phyloP scores from a whole-genome alignment of 2,113 vertebrate genomes.

The Hydropotes inermis region DNA sequence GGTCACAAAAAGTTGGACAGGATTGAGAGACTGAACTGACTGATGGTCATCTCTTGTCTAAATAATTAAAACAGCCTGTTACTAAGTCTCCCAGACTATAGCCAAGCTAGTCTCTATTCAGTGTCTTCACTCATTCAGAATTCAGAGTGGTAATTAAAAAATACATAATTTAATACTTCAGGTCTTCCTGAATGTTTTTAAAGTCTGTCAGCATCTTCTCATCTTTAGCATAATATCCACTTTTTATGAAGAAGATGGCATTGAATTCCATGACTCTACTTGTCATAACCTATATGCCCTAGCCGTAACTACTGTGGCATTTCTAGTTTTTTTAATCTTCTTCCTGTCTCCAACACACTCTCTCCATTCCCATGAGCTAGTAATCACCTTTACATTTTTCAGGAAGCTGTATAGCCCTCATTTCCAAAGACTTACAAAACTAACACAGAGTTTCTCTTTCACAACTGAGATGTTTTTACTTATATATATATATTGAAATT shows the following conservation, averaged over 20 bases:
- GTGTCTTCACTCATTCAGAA: neutral
- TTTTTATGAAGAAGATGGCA: neutral
- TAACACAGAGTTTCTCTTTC: neutral
- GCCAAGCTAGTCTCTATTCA: neutral
- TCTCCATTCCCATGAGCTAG: neutral
- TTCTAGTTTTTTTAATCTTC: neutral
- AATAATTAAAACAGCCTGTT: neutral
- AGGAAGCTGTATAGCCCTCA: neutral
- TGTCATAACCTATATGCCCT: neutral
- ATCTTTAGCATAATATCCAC: neutral
- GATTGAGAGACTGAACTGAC: neutral
- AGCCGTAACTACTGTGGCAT: neutral
- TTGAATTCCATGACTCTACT: neutral
- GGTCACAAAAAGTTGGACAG: accelerated
- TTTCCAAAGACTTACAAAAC: neutral
- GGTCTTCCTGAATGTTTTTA: neutral
- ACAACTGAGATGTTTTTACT: neutral
- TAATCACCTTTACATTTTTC: neutral
- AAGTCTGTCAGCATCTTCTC: neutral
- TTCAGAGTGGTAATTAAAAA: neutral
- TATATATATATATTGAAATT: neutral
- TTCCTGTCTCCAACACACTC: neutral
- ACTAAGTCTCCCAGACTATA: neutral
- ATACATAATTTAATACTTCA: neutral
- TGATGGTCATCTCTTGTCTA: neutral